These are phyloP conservation scores for Collichthys lucidus DNA, from an alignment of 2,113 vertebrate genomes.

Conservation along the genomic window DNA sequence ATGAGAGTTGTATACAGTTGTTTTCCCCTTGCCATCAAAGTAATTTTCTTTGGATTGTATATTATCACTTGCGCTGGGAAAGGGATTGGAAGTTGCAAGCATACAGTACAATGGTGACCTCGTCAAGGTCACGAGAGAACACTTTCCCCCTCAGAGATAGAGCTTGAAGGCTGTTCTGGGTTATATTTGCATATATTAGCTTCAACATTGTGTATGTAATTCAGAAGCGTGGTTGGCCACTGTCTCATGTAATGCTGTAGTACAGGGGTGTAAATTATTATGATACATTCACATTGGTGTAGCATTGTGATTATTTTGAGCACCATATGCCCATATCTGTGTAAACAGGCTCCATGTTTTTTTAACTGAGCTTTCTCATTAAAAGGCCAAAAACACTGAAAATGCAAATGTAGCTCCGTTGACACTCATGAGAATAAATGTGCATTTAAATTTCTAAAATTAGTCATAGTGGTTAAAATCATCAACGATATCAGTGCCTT, in stretches of 20 bases:
- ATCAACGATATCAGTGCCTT: neutral
- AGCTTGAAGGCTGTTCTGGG: slow-evolving; percentile 30
- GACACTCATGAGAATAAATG: slow-evolving; percentile 18
- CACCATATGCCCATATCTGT: neutral
- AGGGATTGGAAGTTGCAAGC: slow-evolving; percentile 31
- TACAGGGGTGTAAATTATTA: slow-evolving; percentile 22
- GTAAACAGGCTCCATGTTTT: slow-evolving; percentile 16
- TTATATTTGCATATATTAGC: slow-evolving; percentile 69
- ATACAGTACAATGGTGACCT: slow-evolving; percentile 48
- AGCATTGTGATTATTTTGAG: slow-evolving; percentile 4
- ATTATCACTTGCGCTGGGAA: slow-evolving; percentile 38
- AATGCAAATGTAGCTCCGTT: slow-evolving; percentile 27
- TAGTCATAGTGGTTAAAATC: neutral
- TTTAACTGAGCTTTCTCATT: neutral
- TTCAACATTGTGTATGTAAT: slow-evolving; percentile 31
- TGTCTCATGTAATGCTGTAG: slow-evolving; percentile 30
- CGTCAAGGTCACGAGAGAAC: slow-evolving; percentile 63
- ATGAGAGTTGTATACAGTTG: slow-evolving; percentile 55
- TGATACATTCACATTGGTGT: slow-evolving; percentile 16
- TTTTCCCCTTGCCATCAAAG: slow-evolving; percentile 59
- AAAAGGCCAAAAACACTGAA: slow-evolving; percentile 4
- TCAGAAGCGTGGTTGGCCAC: slow-evolving; percentile 7
- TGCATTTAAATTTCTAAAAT: neutral
- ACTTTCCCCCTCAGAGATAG: slow-evolving; percentile 45
- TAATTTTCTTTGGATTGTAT: slow-evolving; percentile 59